Evolutionary conservation across 2,888 invertebrate genomes (phyloP).

Genomic region (Acanthosoma haemorrhoidale): DNA sequence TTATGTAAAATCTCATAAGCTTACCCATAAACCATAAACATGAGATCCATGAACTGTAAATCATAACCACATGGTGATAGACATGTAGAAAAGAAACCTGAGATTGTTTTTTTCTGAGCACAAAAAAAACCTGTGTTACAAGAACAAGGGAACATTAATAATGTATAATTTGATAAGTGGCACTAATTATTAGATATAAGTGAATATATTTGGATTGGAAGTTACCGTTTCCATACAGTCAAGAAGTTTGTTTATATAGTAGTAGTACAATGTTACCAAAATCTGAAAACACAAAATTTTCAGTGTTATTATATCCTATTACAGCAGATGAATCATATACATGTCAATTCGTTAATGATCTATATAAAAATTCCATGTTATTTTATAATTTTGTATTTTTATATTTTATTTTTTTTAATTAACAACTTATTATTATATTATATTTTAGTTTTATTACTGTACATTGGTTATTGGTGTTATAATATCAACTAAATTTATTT

Average conservation of each 20-base stretch:
- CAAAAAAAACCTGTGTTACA: background rate
- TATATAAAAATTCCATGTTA: too few relatives aligned
- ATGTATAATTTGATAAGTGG: too few relatives aligned
- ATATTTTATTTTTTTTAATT: too few relatives aligned
- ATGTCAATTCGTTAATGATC: too few relatives aligned
- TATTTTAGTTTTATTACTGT: too few relatives aligned
- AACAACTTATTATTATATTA: too few relatives aligned
- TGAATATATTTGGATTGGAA: background rate
- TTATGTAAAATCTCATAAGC: too few relatives aligned
- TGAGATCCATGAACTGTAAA: background rate
- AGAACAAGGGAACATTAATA: background rate
- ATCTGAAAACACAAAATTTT: background rate
- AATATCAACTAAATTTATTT: too few relatives aligned
- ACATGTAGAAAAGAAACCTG: background rate
- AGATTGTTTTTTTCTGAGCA: background rate
- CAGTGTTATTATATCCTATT: background rate
- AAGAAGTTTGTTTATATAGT: background rate
- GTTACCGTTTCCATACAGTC: background rate
- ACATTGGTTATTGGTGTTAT: too few relatives aligned
- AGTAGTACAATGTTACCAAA: background rate
- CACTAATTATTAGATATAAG: too few relatives aligned
- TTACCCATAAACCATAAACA: background rate
- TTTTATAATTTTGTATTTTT: too few relatives aligned
- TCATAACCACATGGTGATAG: background rate
- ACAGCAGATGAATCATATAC: too few relatives aligned